A percentile compares a stretch with the other conserved stretches of the same genome.
Evolutionary conservation across 2,113 vertebrate genomes (phyloP).

Genomic region (Campylomormyrus tamandua): DNA sequence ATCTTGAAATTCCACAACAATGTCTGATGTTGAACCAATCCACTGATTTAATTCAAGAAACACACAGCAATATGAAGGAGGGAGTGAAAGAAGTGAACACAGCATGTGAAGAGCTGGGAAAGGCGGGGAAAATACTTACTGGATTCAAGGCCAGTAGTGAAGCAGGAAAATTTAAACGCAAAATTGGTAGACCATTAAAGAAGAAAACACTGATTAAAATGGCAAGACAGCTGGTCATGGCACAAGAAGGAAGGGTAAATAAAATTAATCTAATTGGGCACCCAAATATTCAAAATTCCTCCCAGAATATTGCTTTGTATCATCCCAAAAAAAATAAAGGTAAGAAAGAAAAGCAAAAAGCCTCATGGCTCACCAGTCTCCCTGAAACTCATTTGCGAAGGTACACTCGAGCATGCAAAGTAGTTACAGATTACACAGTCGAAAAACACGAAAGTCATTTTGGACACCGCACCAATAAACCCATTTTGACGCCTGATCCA

Average conservation of each 20-base stretch:
- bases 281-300: background rate
- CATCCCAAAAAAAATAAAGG: background rate
- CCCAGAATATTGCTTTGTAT: background rate
- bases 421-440: background rate
- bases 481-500: background rate
- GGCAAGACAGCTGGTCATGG: conserved; percentile 9
- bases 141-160: background rate
- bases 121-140: background rate
- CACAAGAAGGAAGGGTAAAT: background rate
- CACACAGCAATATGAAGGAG: background rate
- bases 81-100: background rate
- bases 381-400: conserved; percentile 16
- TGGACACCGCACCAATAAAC: background rate
- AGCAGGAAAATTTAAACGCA: conserved; percentile 11
- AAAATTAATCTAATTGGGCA: background rate
- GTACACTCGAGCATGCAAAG: conserved; percentile 23
- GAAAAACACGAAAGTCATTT: background rate
- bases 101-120: background rate
- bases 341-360: conserved; percentile 8
- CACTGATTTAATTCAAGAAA: background rate
- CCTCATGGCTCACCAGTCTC: background rate
- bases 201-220: background rate
- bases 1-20: background rate
- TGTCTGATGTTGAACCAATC: background rate
- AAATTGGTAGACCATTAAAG: conserved; percentile 19